Conservation (phyloP, 2,113 vertebrate genomes). For the Micronycteris hirsuta region DNA sequence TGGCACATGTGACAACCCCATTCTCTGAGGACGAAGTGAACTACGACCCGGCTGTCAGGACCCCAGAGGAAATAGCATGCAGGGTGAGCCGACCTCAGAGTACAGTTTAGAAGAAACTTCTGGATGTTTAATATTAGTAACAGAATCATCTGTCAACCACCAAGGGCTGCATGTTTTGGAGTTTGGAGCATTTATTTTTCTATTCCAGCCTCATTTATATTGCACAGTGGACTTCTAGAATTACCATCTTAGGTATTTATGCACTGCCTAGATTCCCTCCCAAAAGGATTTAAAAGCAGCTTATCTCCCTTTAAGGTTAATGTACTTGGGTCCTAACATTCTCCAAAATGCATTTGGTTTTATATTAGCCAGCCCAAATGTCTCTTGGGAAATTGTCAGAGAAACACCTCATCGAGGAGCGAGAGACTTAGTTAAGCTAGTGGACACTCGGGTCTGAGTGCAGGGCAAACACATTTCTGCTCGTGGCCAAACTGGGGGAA, state of each 20-base stretch:
- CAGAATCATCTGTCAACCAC: not conserved
- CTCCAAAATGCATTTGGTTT: slow-evolving; percentile 10
- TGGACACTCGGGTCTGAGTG: not conserved
- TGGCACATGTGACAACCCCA: fast-evolving
- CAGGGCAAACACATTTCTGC: not conserved
- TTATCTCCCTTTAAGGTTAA: not conserved
- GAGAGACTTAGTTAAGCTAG: not conserved
- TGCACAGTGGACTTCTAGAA: not conserved
- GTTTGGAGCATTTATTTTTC: not conserved
- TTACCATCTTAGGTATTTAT: not conserved
- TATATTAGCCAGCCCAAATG: not conserved
- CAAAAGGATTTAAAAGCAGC: not conserved
- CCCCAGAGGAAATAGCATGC: not conserved
- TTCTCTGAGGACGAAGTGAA: not conserved
- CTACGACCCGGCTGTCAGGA: fast-evolving
- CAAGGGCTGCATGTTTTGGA: not conserved
- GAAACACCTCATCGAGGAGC: not conserved
- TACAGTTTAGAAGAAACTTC: not conserved
- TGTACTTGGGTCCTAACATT: not conserved
- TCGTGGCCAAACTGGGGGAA: not conserved
- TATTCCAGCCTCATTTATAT: not conserved
- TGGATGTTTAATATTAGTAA: not conserved
- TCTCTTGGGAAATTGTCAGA: not conserved
- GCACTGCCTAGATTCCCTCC: not conserved
- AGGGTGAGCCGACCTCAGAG: not conserved